Evolutionary conservation across 2,797 vertebrate species (phyloP), one percentile per base, ranked within the genome.

Genomic region (Acrossocheilus fasciatus): DNA sequence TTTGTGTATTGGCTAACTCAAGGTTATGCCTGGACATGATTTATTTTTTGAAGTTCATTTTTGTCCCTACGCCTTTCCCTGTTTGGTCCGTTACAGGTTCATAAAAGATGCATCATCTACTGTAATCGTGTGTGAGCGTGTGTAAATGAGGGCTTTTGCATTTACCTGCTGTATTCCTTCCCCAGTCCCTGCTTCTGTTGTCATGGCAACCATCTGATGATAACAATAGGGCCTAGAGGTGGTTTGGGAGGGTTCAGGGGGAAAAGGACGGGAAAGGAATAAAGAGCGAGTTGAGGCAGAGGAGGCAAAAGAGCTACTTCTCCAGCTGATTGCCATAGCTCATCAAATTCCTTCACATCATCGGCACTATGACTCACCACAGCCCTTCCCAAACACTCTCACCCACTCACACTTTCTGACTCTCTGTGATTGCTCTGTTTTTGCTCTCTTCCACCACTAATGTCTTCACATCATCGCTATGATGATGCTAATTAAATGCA

Each of bases 201-300:
- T 89, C 89, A 91, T 91, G 87, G 90, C 74, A 91, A 89, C 84
- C 36, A 72, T 41, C 74, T 88, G 88, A 86, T 81, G 84, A 88
- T 91, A 86, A 82, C 82, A 83, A 80, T 86, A 54, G 64, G 84
- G 82, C 70, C 77, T 74, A 62, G 74, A 83, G 79, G 66, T 84
- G 30, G 59, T 77, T 68, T 36, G 50, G 36, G 12, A 66, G 77
- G 68, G 79, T 62, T 39, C 30, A 50, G n/a, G 73, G 54, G 72
- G 18, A 23, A 59, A 43, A 30, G 20, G 68, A 75, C 12, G 75
- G 45, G 36, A 30, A 45, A 14, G 62, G 17, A 20, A 62, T 41
- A 86, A 30, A 45, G 8, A 12, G 59, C 45, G 17, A 57, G 77
- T n/a, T 30, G 74, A 59, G 23, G 59, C 2, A 20, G 39, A 75